These are phyloP conservation scores for Eupithecia abbreviata DNA, from an alignment of 2,888 invertebrate species.

Conservation along the genomic window DNA sequence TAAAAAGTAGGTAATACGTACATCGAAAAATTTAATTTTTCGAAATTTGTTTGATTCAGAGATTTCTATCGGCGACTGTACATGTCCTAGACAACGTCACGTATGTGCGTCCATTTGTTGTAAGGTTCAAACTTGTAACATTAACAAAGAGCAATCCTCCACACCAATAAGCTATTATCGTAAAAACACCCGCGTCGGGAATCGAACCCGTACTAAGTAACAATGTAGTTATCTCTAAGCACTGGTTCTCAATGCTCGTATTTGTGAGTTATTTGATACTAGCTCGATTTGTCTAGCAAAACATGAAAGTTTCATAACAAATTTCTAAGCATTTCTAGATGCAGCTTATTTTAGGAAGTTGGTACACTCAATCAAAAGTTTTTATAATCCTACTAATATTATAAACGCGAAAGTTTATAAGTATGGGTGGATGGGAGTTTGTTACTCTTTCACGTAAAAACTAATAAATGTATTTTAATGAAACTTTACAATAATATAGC, in stretches of 20 bases:
- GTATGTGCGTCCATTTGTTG: background rate
- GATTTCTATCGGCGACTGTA: too few species aligned
- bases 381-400: too few species aligned
- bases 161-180: background rate
- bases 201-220: constrained; percentile 4
- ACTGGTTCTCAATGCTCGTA: background rate
- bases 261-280: background rate
- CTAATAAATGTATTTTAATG: too few species aligned
- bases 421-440: too few species aligned
- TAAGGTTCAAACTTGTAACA: background rate
- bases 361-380: background rate
- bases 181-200: background rate
- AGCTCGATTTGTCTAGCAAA: constrained; percentile 1
- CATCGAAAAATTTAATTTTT: too few species aligned
- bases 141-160: background rate
- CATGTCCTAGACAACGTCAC: too few species aligned
- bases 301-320: constrained; percentile 1
- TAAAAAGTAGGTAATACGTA: too few species aligned
- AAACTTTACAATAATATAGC: too few species aligned
- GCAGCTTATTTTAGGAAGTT: background rate
- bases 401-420: too few species aligned
- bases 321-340: background rate
- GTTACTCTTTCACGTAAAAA: too few species aligned
- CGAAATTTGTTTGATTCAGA: too few species aligned
- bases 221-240: constrained; percentile 8